Evolutionary conservation across 1,140 invertebrate species (phyloP), one percentile per base, ranked within the genome.

Genomic region (Orchestia grillus): DNA sequence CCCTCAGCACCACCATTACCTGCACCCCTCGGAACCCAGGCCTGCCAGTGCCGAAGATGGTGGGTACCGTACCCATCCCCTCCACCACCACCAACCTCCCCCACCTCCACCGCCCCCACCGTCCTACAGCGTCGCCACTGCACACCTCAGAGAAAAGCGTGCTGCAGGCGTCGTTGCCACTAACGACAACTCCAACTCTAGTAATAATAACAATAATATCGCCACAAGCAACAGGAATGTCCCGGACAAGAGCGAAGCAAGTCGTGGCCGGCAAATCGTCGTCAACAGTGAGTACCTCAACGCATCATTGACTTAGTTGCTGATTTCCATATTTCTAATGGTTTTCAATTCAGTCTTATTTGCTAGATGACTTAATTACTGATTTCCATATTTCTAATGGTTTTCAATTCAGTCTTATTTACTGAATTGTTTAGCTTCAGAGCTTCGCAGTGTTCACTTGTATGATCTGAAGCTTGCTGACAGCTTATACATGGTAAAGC

Each of bases 71-170:
- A 96, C 97, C 23, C 96, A 96, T 44, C 91, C 0, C 95, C 96
- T 87, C 62, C 87, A 96, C 53, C 91, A 96, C 96, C 96, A 96
- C 53, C 91, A 96, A 0, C 96, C 96, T 87, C 62, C 87, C 0
- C 62, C 62, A 36, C 96, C 96, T 19, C 95, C 96, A 11, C 96
- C 95, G 28, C 95, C 96, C 43, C 96, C 96, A 41, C 96, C 96
- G 23, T 96, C 96, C 16, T 97, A 96, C 95, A 96, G 90, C 53
- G 96, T 96, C 44, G 95, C 96, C 87, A 97, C 96, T 53, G 95
- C 97, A 43, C 96, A 96, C 77, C 92, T 96, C 87, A 96, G 95
- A 95, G 96, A 96, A 36, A 96, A 96, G 62, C 28, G 57, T n/a
- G 87, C 96, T 6, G 36, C 87, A 16, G 87, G 41, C 62, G 87